Evolutionary conservation across 2,113 vertebrate genomes (phyloP).

Genomic region (Colinus virginianus): DNA sequence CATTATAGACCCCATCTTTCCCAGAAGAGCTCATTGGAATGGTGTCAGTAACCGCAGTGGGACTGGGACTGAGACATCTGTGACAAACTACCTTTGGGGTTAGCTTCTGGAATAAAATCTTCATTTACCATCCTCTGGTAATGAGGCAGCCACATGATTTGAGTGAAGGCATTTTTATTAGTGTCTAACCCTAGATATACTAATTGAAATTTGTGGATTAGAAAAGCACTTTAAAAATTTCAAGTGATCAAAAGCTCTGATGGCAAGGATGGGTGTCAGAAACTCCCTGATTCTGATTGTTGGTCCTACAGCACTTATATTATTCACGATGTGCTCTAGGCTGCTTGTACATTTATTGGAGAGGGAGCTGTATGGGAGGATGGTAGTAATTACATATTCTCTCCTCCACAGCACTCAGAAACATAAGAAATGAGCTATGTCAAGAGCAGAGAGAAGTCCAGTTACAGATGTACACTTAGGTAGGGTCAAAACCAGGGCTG

Average conservation of each 20-base stretch:
- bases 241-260: conserved; percentile 1
- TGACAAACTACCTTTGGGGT: conserved; percentile 6
- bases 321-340: background rate
- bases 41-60: background rate
- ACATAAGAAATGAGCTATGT: fast-evolving
- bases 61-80: background rate
- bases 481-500: background rate
- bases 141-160: background rate
- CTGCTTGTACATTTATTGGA: background rate
- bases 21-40: background rate
- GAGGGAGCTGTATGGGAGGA: background rate
- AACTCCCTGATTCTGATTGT: background rate
- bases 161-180: conserved; percentile 21
- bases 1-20: background rate
- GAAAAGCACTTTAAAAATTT: conserved; percentile 1
- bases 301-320: background rate
- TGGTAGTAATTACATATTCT: background rate
- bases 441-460: background rate
- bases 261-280: conserved; percentile 8
- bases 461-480: background rate
- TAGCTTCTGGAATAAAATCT: conserved; percentile 45
- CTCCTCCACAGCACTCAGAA: background rate
- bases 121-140: conserved; percentile 33
- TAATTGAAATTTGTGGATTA: conserved; percentile 30
- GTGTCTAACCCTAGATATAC: background rate